Base-by-base conservation (phyloP, 2,797 vertebrate genomes). In the Spinibarbus caldwelli region DNA sequence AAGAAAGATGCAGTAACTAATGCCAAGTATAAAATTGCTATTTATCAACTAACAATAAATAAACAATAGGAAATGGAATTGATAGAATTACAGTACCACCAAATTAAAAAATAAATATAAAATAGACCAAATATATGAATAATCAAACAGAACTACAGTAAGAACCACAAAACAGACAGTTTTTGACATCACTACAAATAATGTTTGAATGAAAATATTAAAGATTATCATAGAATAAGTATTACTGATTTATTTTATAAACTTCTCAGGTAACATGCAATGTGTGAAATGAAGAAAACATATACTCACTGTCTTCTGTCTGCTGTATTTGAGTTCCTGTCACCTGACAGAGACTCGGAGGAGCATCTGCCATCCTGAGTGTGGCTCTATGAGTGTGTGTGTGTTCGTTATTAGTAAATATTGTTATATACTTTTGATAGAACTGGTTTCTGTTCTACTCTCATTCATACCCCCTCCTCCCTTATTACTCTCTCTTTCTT, bases 321-420 rank as follows among this genome's bases (percentile, higher is more conserved):
- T 6, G 5, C 52, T 45, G 68, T 43, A 19, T 82, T 62, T n/a
- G 52, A 73, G 21, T 70, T 21, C 21, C 26, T 8, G 17, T 62
- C n/a, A 26, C 34, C 23, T 21, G 47, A 70, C 10, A 29, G 9
- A 54, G 34, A 36, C 34, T 57, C 0, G 0, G n/a, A 21, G 67
- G 49, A 59, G 17, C n/a, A n/a, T 72, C 80, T 82, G 52, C 38
- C 80, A 82, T 62, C 85, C 19, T 72, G 54, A 54, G n/a, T 82
- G 59, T 72, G n/a, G n/a, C n/a, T n/a, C n/a, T n/a, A n/a, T n/a
- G n/a, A n/a, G 59, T 43, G 43, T 43, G 43, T 43, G 41, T 2
- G 71, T 31, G 67, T 34, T 41, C 57, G 34, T 36, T 19, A 8
- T n/a, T 59, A 41, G n/a, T 71, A 31, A 59, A 72, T 31, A 9